A percentile compares a stretch with the other conserved stretches of the same genome.
phyloP scores from a whole-genome alignment of 2,113 vertebrate species.

The Tyrannus savana region DNA sequence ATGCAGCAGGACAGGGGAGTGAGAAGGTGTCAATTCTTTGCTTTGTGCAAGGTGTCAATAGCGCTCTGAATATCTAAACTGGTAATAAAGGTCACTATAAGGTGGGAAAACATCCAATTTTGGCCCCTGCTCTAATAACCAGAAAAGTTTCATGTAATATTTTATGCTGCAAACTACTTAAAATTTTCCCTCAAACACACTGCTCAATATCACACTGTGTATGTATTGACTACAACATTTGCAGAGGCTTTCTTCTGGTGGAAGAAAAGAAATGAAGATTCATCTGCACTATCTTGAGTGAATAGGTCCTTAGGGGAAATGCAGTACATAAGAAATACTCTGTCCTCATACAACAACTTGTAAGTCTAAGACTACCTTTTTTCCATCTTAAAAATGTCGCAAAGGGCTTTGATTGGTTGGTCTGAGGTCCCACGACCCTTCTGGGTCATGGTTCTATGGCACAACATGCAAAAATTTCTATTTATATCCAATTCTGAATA shows the following conservation, averaged over 20 bases:
- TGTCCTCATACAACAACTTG: neutral
- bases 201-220: neutral
- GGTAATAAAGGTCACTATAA: neutral
- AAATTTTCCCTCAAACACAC: neutral
- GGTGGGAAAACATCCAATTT: neutral
- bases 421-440: neutral
- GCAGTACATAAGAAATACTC: neutral
- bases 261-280: neutral
- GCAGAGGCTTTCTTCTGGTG: neutral
- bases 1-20: neutral
- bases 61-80: neutral
- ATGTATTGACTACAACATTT: neutral
- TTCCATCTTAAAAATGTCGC: neutral
- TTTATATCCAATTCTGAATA: neutral
- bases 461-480: neutral
- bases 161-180: neutral
- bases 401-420: too few relatives aligned
- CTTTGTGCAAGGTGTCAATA: neutral
- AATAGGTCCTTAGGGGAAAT: neutral
- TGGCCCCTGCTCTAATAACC: neutral
- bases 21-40: neutral
- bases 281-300: neutral
- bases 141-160: neutral
- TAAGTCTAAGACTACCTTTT: neutral
- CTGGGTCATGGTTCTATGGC: neutral